Percentiles rank a stretch among this genome's conserved stretches.
phyloP scores from a whole-genome alignment of 1,140 invertebrate genomes.

The Holcopasites calliopsidis region DNA sequence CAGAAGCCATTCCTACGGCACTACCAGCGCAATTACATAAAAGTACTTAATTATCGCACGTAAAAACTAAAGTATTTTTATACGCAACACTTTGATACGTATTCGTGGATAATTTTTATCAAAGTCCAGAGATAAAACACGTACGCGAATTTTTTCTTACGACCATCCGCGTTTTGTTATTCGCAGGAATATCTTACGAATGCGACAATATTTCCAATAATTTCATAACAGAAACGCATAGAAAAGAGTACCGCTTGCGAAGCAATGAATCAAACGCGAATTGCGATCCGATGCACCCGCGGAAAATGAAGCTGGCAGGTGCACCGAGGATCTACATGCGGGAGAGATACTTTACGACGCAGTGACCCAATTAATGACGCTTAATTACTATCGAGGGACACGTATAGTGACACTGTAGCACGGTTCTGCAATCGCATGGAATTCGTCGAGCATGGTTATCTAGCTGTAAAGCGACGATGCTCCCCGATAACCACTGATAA shows the following conservation, averaged over 20 bases:
- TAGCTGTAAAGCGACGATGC: neutral
- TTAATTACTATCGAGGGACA: constrained; percentile 60
- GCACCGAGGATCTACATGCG: constrained; percentile 51
- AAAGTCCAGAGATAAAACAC: too few relatives aligned
- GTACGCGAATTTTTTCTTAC: too few relatives aligned
- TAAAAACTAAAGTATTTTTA: neutral
- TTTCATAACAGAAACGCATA: too few relatives aligned
- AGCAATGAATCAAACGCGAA: too few relatives aligned
- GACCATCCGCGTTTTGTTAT: too few relatives aligned
- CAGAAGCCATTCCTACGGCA: constrained; percentile 4
- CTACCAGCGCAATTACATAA: constrained; percentile 15
- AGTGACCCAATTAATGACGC: constrained; percentile 59
- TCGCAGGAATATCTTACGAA: too few relatives aligned
- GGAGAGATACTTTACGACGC: constrained; percentile 34
- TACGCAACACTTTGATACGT: neutral
- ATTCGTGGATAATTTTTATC: neutral
- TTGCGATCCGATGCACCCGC: too few relatives aligned
- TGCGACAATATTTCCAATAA: too few relatives aligned
- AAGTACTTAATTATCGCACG: constrained; percentile 4
- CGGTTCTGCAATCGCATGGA: constrained; percentile 36
- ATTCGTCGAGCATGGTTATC: constrained; percentile 12
- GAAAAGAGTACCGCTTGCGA: too few relatives aligned
- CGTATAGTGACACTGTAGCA: neutral
- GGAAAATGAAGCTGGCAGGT: too few relatives aligned
- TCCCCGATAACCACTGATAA: constrained; percentile 45